A percentile compares a stretch with the other conserved stretches of the same genome.
These are phyloP conservation scores for Anoplophora glabripennis DNA, from an alignment of 1,140 invertebrate genomes.

Conservation along the genomic window DNA sequence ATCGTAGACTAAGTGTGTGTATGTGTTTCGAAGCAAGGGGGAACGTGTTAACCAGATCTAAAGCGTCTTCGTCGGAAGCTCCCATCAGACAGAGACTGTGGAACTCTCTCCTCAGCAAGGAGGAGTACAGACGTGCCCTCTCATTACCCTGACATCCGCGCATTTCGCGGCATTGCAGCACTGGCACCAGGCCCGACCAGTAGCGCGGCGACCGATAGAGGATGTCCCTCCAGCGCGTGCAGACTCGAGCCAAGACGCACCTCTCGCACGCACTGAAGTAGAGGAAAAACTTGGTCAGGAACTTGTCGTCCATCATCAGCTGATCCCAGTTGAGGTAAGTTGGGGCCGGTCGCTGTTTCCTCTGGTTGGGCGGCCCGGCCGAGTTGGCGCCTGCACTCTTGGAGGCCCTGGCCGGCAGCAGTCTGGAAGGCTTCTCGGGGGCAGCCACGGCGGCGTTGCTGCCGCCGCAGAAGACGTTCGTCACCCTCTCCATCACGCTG, in stretches of 20 bases:
- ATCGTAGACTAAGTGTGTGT: slow-evolving; percentile 76
- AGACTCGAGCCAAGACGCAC: slow-evolving; percentile 71
- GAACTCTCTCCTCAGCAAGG: slow-evolving; percentile 79
- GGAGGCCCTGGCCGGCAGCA: slow-evolving; percentile 41
- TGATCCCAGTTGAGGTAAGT: slow-evolving; percentile 67
- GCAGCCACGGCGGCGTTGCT: slow-evolving; percentile 46
- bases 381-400: neutral
- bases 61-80: slow-evolving; percentile 83
- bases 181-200: slow-evolving; percentile 80
- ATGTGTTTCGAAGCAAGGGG: slow-evolving; percentile 79
- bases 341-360: slow-evolving; percentile 36
- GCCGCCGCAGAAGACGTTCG: slow-evolving; percentile 74
- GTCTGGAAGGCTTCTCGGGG: slow-evolving; percentile 56
- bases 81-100: slow-evolving; percentile 79
- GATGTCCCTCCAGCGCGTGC: slow-evolving; percentile 75
- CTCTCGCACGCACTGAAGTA: slow-evolving; percentile 81
- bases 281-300: slow-evolving; percentile 78
- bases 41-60: slow-evolving; percentile 82
- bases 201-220: slow-evolving; percentile 79
- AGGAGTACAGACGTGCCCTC: slow-evolving; percentile 71
- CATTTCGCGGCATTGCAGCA: slow-evolving; percentile 79
- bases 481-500: slow-evolving; percentile 80
- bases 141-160: slow-evolving; percentile 63
- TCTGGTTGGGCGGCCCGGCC: slow-evolving; percentile 17
- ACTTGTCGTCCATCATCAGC: slow-evolving; percentile 77